phyloP scores from a whole-genome alignment of 2,113 vertebrate species.

The Percina caprodes region DNA sequence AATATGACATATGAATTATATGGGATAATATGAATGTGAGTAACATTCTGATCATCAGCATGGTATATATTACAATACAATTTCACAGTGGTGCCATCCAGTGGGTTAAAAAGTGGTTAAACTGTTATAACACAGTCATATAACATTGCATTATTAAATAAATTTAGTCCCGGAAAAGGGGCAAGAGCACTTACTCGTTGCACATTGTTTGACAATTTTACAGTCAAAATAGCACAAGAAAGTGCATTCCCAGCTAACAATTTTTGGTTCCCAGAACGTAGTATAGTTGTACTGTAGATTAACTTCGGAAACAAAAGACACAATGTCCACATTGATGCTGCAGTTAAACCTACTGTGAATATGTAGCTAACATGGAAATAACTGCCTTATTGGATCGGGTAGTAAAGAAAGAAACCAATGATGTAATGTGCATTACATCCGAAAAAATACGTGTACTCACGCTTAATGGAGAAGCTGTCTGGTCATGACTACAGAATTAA shows the following conservation, averaged over 20 bases:
- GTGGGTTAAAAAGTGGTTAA: background rate
- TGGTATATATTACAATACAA: background rate
- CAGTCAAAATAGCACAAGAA: too few relatives aligned
- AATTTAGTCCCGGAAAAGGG: too few relatives aligned
- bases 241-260: too few relatives aligned
- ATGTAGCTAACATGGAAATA: background rate
- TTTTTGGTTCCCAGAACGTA: too few relatives aligned
- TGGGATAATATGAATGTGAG: background rate
- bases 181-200: too few relatives aligned
- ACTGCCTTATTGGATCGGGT: background rate
- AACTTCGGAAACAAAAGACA: background rate
- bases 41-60: background rate
- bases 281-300: background rate
- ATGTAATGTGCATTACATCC: background rate
- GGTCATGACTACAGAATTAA: background rate
- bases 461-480: slow-evolving; percentile 6
- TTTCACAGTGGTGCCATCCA: background rate
- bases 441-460: slow-evolving; percentile 18
- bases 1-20: background rate
- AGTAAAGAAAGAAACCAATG: background rate
- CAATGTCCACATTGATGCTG: background rate
- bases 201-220: too few relatives aligned
- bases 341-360: background rate
- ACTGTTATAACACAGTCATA: too few relatives aligned
- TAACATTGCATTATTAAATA: too few relatives aligned